Evolutionary conservation across 2,113 vertebrate genomes (phyloP).

Genomic region (Gallinago media): DNA sequence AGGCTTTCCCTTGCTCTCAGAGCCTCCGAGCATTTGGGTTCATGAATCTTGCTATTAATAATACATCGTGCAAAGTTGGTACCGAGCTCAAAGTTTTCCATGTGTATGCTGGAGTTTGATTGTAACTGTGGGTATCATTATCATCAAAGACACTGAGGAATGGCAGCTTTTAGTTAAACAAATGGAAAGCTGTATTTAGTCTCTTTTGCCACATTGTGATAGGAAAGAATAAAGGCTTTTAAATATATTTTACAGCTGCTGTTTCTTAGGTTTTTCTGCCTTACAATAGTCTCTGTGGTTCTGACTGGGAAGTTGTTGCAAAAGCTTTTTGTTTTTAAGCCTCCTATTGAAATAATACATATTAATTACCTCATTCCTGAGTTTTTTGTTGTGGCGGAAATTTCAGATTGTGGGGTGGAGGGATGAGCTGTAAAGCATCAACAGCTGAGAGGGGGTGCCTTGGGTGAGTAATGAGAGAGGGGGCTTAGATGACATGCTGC

Average conservation of each 20-base stretch:
- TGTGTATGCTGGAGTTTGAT: conserved; percentile 42
- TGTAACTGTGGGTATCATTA: conserved; percentile 67
- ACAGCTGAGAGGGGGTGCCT: background rate
- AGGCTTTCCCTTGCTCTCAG: conserved; percentile 44
- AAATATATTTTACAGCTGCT: conserved; percentile 72
- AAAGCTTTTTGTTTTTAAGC: conserved; percentile 68
- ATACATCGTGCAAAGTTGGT: conserved; percentile 46
- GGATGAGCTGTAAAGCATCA: background rate
- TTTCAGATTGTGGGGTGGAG: background rate
- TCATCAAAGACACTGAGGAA: conserved; percentile 67
- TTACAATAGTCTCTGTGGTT: conserved; percentile 56
- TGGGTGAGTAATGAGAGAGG: background rate
- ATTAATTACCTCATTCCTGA: conserved; percentile 50
- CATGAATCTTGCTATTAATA: conserved; percentile 53
- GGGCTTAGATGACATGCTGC: background rate
- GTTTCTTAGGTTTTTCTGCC: conserved; percentile 69
- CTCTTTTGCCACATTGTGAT: conserved; percentile 75
- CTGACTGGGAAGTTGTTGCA: conserved; percentile 54
- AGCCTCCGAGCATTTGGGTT: conserved; percentile 11
- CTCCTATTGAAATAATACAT: conserved; percentile 58
- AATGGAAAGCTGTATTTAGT: conserved; percentile 77
- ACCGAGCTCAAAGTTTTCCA: conserved; percentile 46
- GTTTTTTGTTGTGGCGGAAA: conserved; percentile 11
- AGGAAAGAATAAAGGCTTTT: conserved; percentile 73
- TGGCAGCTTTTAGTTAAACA: conserved; percentile 80